phyloP scores from a whole-genome alignment of 2,888 invertebrate genomes.

The Drosophila multiciliata region DNA sequence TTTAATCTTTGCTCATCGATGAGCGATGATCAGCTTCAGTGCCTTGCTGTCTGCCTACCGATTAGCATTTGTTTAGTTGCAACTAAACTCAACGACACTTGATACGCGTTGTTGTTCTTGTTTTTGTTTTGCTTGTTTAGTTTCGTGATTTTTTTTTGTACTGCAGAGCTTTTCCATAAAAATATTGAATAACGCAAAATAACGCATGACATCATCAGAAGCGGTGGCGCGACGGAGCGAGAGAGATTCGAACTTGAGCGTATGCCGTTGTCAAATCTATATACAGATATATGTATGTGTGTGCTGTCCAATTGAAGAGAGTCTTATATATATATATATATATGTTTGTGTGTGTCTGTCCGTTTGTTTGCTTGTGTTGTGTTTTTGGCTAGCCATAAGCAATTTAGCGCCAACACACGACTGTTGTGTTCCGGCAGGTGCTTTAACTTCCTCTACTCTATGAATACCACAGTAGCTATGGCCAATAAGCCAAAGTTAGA shows the following conservation, averaged over 20 bases:
- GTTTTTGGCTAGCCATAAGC: constrained; percentile 38
- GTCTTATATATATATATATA: neutral
- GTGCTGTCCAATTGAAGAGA: constrained; percentile 5
- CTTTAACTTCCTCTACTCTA: constrained; percentile 33
- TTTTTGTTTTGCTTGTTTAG: constrained; percentile 33
- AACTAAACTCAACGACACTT: constrained; percentile 42
- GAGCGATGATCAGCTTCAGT: constrained; percentile 34
- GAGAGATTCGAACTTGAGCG: constrained; percentile 29
- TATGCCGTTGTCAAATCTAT: constrained; percentile 19
- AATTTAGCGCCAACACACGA: constrained; percentile 45
- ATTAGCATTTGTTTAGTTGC: constrained; percentile 34
- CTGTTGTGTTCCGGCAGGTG: constrained; percentile 64
- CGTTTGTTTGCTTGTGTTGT: constrained; percentile 18
- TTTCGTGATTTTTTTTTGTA: constrained; percentile 41
- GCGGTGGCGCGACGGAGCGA: constrained; percentile 26
- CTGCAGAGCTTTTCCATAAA: constrained; percentile 64
- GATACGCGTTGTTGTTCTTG: constrained; percentile 45
- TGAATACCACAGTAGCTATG: neutral
- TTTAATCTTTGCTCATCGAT: constrained; percentile 10
- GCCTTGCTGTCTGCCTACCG: constrained; percentile 26
- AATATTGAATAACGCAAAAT: constrained; percentile 70
- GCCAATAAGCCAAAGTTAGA: constrained; percentile 12
- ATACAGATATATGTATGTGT: constrained; percentile 7
- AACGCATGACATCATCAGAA: constrained; percentile 73
- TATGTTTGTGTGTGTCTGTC: constrained; percentile 10